These are phyloP conservation scores for Cephalophus harveyi DNA, from an alignment of 2,113 vertebrate genomes.

Conservation along the genomic window DNA sequence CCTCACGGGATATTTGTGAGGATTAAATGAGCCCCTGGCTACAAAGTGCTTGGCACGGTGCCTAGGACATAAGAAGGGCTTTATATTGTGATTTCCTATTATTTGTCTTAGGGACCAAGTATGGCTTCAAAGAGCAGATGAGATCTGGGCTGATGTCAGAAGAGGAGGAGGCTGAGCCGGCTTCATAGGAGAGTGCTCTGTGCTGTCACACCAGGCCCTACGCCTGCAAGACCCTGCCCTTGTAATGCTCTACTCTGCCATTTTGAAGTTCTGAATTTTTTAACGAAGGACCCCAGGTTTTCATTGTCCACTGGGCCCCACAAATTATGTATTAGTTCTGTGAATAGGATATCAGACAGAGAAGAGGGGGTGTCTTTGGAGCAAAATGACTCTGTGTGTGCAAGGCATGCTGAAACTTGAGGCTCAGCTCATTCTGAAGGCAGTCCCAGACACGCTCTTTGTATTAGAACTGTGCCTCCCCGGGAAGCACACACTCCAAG, in stretches of 20 bases:
- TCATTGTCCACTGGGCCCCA: background rate
- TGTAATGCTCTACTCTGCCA: background rate
- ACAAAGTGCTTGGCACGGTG: background rate
- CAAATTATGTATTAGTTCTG: background rate
- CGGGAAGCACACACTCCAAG: background rate
- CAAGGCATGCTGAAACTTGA: background rate
- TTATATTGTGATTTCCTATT: background rate
- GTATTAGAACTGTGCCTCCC: accelerated
- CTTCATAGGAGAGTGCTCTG: accelerated
- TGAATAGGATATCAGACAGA: background rate
- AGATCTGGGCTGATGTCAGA: background rate
- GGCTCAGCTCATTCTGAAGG: background rate
- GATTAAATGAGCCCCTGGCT: background rate
- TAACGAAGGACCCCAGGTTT: background rate
- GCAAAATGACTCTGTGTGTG: background rate
- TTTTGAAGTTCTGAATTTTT: background rate
- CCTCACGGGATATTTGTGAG: background rate
- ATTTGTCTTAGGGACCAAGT: background rate
- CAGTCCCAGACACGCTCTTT: accelerated
- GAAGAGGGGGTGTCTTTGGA: background rate
- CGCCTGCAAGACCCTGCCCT: background rate
- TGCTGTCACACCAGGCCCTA: too few relatives aligned
- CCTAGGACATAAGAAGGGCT: background rate
- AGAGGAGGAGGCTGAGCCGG: background rate
- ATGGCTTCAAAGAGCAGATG: background rate